Evolutionary conservation across 2,113 vertebrate genomes (phyloP), one percentile per base, ranked within the genome.

Genomic region (Heloderma charlesbogerti): DNA sequence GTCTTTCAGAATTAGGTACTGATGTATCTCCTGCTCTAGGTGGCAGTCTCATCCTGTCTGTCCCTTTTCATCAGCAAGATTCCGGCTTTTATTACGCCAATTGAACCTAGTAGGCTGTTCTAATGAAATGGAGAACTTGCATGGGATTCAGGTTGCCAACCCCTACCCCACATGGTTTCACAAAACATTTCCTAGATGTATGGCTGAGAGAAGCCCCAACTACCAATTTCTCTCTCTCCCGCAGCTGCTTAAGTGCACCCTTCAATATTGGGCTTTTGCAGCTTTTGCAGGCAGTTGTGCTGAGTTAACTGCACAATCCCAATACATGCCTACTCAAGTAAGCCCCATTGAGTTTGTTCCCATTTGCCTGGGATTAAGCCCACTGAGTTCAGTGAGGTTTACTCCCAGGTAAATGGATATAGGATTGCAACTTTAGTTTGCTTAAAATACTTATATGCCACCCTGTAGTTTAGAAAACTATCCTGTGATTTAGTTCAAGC

Each of bases 21-120:
- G 22, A n/a, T 82, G 10, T 31, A 25, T 45, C 0, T 18, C 15
- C 7, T 88, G 34, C 83, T 40, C 88, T 90, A 74, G 87, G 43
- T 78, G 79, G 86, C 83, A 90, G 74, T 77, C 77, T 93, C 29
- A 10, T 67, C 22, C 77, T 82, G n/a, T 67, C 25, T 20, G 29
- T 77, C 77, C 31, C 82, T 77, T 57, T 22, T 1, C 84, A 29
- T 40, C 0, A 0, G 27, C 63, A 86, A 57, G 2, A 74, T 78
- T 15, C 0, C 22, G 4, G 77, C 22, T 18, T 54, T 34, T 22
- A n/a, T n/a, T 57, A 60, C 3, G 31, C 34, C 51, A n/a, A 25
- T 34, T 60, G 51, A 7, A 82, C 57, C 57, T 8, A 2, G 31
- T 48, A 85, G 40, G 9, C 16, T 37, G 60, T 84, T 48, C 67